phyloP scores from a whole-genome alignment of 2,113 vertebrate species.

The Caracal caracal region DNA sequence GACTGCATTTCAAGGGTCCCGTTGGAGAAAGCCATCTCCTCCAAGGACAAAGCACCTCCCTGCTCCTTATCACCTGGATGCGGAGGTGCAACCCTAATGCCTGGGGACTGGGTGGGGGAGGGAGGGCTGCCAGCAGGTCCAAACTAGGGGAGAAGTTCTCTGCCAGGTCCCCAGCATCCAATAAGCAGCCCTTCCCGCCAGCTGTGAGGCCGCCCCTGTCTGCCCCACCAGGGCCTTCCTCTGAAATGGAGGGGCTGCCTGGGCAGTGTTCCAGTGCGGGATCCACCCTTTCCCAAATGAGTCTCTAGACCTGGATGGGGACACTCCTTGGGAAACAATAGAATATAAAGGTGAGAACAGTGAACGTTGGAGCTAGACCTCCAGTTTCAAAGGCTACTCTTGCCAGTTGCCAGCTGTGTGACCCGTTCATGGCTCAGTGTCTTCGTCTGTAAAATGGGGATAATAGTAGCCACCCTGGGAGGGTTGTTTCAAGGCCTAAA shows the following conservation, averaged over 20 bases:
- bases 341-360: background rate
- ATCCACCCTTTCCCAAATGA: background rate
- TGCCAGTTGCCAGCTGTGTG: background rate
- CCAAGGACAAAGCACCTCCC: background rate
- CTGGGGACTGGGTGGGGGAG: background rate
- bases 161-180: too few species aligned
- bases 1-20: background rate
- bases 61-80: background rate
- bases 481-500: background rate
- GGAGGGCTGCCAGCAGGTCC: background rate
- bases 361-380: background rate
- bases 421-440: background rate
- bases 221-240: background rate
- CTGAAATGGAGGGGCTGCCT: background rate
- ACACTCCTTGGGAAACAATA: background rate
- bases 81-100: background rate
- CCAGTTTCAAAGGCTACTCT: background rate
- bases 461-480: background rate
- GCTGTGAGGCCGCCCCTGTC: accelerated
- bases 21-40: background rate
- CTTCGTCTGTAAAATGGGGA: background rate
- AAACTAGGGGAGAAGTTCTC: background rate
- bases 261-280: background rate
- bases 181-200: background rate
- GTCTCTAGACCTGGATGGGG: background rate